Conservation (phyloP, 2,888 invertebrate species). For the Tanytarsus gracilentus region DNA sequence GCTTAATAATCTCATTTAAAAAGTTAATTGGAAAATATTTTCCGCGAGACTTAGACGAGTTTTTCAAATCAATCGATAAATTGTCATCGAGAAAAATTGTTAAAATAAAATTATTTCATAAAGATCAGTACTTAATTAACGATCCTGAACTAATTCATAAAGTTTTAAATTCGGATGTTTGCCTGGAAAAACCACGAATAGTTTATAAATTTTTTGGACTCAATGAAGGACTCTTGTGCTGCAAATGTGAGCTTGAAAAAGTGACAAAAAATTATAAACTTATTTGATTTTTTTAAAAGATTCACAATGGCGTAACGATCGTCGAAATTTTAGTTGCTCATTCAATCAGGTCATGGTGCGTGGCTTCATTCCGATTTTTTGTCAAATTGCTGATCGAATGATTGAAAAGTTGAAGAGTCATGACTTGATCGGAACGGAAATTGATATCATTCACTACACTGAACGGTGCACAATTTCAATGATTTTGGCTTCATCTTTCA, state of each 20-base stretch:
- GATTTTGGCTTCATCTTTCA: neutral
- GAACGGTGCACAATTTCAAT: neutral
- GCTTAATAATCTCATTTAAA: neutral
- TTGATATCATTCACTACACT: neutral
- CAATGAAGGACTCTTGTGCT: neutral
- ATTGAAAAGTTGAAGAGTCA: neutral
- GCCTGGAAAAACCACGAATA: neutral
- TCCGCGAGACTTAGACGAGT: neutral
- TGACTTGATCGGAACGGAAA: neutral
- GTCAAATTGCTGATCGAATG: neutral
- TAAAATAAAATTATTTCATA: neutral
- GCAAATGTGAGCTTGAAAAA: constrained; percentile 7
- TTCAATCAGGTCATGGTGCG: neutral
- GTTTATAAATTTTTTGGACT: constrained; percentile 7
- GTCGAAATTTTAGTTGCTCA: neutral
- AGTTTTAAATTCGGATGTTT: neutral
- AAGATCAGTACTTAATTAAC: neutral
- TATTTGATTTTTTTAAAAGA: neutral
- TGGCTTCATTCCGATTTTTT: neutral
- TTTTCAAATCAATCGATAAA: neutral
- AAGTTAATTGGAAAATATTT: neutral
- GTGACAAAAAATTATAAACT: no score
- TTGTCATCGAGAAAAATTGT: neutral
- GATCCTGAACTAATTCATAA: constrained; percentile 6
- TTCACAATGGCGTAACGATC: neutral